Evolutionary conservation across 2,113 vertebrate genomes (phyloP).

Genomic region (Peromyscus leucopus): DNA sequence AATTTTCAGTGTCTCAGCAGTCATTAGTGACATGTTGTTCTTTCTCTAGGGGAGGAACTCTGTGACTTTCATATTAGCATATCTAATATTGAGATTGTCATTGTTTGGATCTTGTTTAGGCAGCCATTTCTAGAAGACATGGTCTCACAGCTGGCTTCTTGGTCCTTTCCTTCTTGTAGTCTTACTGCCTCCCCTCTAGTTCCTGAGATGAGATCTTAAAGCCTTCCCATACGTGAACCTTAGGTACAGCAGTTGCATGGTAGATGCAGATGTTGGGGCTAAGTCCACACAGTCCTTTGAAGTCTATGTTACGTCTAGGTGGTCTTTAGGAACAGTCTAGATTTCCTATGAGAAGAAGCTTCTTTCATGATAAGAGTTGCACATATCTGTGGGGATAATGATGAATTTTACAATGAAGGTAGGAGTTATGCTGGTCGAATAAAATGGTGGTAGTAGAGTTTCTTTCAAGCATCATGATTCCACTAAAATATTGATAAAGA

Average conservation of each 20-base stretch:
- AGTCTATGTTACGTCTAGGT: background rate
- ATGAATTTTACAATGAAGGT: background rate
- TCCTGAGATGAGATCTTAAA: background rate
- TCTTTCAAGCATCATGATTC: background rate
- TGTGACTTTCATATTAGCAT: no score
- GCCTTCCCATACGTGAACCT: background rate
- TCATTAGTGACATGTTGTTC: no score
- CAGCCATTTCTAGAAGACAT: background rate
- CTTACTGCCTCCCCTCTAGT: background rate
- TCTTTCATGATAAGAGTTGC: background rate
- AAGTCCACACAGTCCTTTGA: background rate
- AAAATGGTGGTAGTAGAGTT: background rate
- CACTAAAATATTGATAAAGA: background rate
- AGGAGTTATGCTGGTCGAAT: background rate
- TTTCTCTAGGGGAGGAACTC: no score
- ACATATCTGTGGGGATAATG: background rate
- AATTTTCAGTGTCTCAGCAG: background rate
- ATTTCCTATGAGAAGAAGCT: background rate
- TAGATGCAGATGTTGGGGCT: background rate
- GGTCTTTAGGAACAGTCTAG: background rate
- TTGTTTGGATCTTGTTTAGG: background rate
- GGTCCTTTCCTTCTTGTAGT: background rate
- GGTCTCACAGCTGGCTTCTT: background rate
- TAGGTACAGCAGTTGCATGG: background rate
- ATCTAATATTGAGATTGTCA: no score